Percentiles rank a stretch among this genome's conserved stretches.
These are phyloP conservation scores for Apogon hyalosoma DNA, from an alignment of 2,797 vertebrate species.

Conservation along the genomic window DNA sequence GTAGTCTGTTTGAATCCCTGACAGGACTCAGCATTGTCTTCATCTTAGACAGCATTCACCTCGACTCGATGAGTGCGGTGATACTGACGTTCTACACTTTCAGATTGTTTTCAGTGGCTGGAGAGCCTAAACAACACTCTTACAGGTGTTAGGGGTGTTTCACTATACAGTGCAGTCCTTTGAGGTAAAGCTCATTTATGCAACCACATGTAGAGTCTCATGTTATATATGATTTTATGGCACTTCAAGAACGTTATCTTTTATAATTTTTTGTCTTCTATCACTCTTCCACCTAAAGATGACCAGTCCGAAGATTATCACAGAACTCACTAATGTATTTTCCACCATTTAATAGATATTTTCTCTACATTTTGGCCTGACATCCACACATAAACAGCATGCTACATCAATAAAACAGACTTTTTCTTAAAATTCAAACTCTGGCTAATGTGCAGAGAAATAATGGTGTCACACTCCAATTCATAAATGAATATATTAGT, in stretches of 20 bases:
- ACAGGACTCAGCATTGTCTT: slow-evolving; percentile 33
- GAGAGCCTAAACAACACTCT: slow-evolving; percentile 16
- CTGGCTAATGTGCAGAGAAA: too few relatives aligned
- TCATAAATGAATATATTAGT: too few relatives aligned
- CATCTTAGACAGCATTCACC: slow-evolving; percentile 23
- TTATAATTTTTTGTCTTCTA: background rate
- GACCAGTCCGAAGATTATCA: background rate
- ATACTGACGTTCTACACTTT: slow-evolving; percentile 32
- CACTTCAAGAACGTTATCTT: background rate
- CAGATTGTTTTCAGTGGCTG: slow-evolving; percentile 19
- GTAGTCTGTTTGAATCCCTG: slow-evolving; percentile 47
- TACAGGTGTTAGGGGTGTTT: background rate
- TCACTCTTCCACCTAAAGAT: background rate
- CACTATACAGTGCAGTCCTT: slow-evolving; percentile 13
- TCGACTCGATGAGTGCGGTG: slow-evolving; percentile 28
- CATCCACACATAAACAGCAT: too few relatives aligned
- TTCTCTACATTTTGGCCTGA: too few relatives aligned
- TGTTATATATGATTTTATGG: slow-evolving; percentile 10
- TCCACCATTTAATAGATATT: too few relatives aligned
- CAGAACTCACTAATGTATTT: too few relatives aligned
- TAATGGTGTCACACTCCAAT: too few relatives aligned
- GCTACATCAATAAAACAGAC: too few relatives aligned
- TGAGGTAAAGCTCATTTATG: slow-evolving; percentile 5
- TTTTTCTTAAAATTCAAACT: too few relatives aligned
- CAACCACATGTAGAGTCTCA: background rate